A percentile compares a stretch with the other conserved stretches of the same genome.
Evolutionary conservation across 1,140 invertebrate genomes (phyloP).

Genomic region (silkworm (Bombyx mori)): ASM3026992v2 NC_085121.1:8258501-8259000

Average conservation of each 20-base stretch:
- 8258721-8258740: slow-evolving; percentile 67
- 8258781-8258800: slow-evolving; percentile 61
- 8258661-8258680: slow-evolving; percentile 69
- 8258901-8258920: slow-evolving; percentile 68
- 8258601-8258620: slow-evolving; percentile 35
- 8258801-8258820: slow-evolving; percentile 68
- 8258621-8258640: slow-evolving; percentile 45
- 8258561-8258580: slow-evolving; percentile 27
- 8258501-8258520: too few relatives aligned
- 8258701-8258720: slow-evolving; percentile 70
- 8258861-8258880: slow-evolving; percentile 70
- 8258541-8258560: slow-evolving; percentile 18
- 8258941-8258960: slow-evolving; percentile 68
- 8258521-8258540: slow-evolving; percentile 12
- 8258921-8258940: slow-evolving; percentile 71
- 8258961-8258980: slow-evolving; percentile 54
- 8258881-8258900: slow-evolving; percentile 65
- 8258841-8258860: slow-evolving; percentile 71
- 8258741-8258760: slow-evolving; percentile 65
- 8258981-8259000: slow-evolving; percentile 55
- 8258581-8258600: slow-evolving; percentile 39
- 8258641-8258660: slow-evolving; percentile 63
- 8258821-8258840: slow-evolving; percentile 70
- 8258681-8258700: slow-evolving; percentile 64
- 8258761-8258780: slow-evolving; percentile 66